Evolutionary conservation across 1,140 invertebrate genomes (phyloP).

Genomic region (Caenorhabditis tropicalis): DNA sequence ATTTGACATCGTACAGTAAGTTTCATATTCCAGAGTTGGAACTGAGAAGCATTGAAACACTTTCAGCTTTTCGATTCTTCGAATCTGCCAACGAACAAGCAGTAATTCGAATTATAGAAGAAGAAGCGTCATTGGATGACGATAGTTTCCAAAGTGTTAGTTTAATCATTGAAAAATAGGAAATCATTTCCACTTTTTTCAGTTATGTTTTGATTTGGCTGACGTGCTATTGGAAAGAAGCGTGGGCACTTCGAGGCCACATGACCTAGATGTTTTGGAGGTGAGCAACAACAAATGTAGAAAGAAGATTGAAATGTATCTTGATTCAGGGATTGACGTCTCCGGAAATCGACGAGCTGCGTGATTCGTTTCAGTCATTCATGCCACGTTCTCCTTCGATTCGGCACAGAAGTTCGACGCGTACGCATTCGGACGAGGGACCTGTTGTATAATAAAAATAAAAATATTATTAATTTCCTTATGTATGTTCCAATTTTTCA

Average conservation of each 20-base stretch:
- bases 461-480: not conserved
- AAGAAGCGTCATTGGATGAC: slow-evolving; percentile 62
- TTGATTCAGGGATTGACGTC: slow-evolving; percentile 51
- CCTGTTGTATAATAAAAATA: not conserved
- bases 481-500: slow-evolving; percentile 17
- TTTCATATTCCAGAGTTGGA: not conserved
- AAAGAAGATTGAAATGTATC: not conserved
- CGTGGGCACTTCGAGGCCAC: slow-evolving; percentile 39
- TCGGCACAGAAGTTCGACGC: not conserved
- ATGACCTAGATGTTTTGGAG: slow-evolving; percentile 4
- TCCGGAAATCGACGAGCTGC: slow-evolving; percentile 60
- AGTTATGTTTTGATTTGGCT: slow-evolving; percentile 56
- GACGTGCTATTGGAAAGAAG: slow-evolving; percentile 49
- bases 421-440: slow-evolving; percentile 35
- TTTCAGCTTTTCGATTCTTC: slow-evolving; percentile 63
- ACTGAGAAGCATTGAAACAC: too few relatives aligned
- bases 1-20: slow-evolving; percentile 70
- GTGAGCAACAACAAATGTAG: not conserved
- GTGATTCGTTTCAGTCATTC: slow-evolving; percentile 61
- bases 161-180: not conserved
- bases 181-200: slow-evolving; percentile 31
- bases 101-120: slow-evolving; percentile 64
- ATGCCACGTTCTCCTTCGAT: slow-evolving; percentile 53
- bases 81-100: slow-evolving; percentile 59
- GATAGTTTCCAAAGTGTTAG: slow-evolving; percentile 57